phyloP scores from a whole-genome alignment of 2,113 vertebrate genomes.

The Diadophis punctatus region DNA sequence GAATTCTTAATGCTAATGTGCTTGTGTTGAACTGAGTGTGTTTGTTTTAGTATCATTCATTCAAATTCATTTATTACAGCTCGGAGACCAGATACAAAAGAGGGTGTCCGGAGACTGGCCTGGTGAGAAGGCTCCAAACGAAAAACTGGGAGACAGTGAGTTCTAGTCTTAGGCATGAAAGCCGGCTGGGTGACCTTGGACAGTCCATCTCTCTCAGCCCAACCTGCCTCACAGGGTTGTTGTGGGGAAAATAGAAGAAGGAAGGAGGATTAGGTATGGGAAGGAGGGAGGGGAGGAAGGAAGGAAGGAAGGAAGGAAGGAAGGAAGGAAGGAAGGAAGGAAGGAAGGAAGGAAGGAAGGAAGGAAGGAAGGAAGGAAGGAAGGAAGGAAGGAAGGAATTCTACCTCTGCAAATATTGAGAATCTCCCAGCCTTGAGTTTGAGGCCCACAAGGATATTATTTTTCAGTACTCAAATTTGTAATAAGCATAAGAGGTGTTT shows the following conservation, averaged over 20 bases:
- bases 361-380: rapidly evolving
- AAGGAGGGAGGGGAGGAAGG: too few species aligned
- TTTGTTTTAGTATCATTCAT: neutral
- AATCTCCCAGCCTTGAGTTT: neutral
- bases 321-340: neutral
- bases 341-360: too few species aligned
- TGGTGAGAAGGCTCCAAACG: neutral
- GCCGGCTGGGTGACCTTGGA: too few species aligned
- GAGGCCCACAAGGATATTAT: neutral
- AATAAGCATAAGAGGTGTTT: neutral
- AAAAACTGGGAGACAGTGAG: neutral
- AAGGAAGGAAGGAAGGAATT: neutral
- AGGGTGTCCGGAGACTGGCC: too few species aligned
- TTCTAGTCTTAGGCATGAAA: neutral
- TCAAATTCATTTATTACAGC: neutral
- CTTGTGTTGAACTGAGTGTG: neutral
- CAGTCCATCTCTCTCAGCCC: neutral
- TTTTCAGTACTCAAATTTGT: neutral
- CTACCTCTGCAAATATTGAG: neutral
- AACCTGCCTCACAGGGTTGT: neutral
- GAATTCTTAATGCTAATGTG: neutral
- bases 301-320: neutral
- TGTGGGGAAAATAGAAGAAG: neutral
- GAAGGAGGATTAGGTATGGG: too few species aligned
- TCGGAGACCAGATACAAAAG: too few species aligned